phyloP scores from a whole-genome alignment of 2,113 vertebrate species.

The Aythya baeri region DNA sequence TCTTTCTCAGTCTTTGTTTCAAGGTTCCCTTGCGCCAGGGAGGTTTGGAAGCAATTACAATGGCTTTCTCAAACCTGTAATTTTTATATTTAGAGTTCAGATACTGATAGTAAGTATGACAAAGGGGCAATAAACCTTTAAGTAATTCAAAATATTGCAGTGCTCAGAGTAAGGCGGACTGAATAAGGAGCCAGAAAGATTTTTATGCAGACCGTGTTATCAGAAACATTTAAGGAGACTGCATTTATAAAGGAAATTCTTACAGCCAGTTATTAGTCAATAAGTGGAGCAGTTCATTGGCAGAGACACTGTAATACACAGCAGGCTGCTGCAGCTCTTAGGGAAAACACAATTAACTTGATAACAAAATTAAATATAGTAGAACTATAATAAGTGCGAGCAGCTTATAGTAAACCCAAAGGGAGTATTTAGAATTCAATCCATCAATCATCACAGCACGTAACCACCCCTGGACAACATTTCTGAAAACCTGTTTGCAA shows the following conservation, averaged over 20 bases:
- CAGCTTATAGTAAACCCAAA: slow-evolving; percentile 55
- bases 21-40: slow-evolving; percentile 9
- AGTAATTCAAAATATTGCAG: neutral
- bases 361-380: slow-evolving; percentile 65
- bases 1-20: slow-evolving; percentile 19
- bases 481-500: slow-evolving; percentile 27
- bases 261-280: slow-evolving; percentile 54
- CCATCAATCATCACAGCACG: slow-evolving; percentile 47
- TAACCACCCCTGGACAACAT: slow-evolving; percentile 6
- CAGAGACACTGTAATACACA: slow-evolving; percentile 46
- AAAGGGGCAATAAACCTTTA: slow-evolving; percentile 18
- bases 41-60: slow-evolving; percentile 15
- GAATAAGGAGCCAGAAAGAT: neutral
- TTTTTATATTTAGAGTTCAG: slow-evolving; percentile 13
- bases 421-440: slow-evolving; percentile 53
- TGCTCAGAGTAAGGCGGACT: neutral
- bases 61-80: slow-evolving; percentile 10
- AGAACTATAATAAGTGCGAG: slow-evolving; percentile 47
- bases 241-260: slow-evolving; percentile 44
- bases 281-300: slow-evolving; percentile 54
- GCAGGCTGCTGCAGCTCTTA: slow-evolving; percentile 44
- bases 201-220: neutral
- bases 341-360: slow-evolving; percentile 67
- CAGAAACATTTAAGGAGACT: slow-evolving; percentile 13
- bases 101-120: slow-evolving; percentile 49